Conservation (phyloP, 2,797 vertebrate species). For the Lutjanus campechanus region DNA sequence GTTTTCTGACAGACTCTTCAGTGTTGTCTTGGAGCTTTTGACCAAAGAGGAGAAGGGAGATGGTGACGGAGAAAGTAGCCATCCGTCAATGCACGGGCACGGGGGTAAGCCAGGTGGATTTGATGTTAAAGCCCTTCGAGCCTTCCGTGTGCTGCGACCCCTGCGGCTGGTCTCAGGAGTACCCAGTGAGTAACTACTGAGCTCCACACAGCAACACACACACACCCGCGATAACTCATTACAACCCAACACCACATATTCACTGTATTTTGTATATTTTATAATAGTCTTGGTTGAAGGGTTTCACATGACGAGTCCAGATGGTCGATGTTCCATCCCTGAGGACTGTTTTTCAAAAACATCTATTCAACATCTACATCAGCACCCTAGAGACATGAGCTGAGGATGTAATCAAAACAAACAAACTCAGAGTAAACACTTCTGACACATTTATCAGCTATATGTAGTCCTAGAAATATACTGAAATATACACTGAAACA, state of each 20-base stretch:
- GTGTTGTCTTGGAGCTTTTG: slow-evolving; percentile 99
- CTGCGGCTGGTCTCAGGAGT: slow-evolving; percentile 99
- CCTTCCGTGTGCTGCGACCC: slow-evolving; percentile 98
- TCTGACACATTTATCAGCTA: slow-evolving; percentile 25
- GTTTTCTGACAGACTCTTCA: slow-evolving; percentile 88
- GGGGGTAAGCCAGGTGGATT: slow-evolving; percentile 97
- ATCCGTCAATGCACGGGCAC: slow-evolving; percentile 86
- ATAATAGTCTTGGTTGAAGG: slow-evolving; percentile 16
- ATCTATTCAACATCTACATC: slow-evolving; percentile 59
- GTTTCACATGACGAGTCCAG: slow-evolving; percentile 54
- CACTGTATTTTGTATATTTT: neutral
- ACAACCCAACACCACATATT: neutral
- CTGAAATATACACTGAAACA: neutral
- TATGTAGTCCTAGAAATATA: slow-evolving; percentile 4
- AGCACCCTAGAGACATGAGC: slow-evolving; percentile 52
- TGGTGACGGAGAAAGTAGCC: slow-evolving; percentile 70
- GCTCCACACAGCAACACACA: neutral
- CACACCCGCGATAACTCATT: neutral
- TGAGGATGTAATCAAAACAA: slow-evolving; percentile 36
- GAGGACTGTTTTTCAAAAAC: slow-evolving; percentile 65
- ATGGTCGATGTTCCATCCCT: slow-evolving; percentile 64
- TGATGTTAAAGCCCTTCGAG: slow-evolving; percentile 99
- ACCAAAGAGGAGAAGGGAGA: slow-evolving; percentile 94
- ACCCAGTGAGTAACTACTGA: slow-evolving; percentile 91
- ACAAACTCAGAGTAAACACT: slow-evolving; percentile 40